Evolutionary conservation across 2,113 vertebrate species (phyloP), one percentile per base, ranked within the genome.

Genomic region (Caranx ignobilis): DNA sequence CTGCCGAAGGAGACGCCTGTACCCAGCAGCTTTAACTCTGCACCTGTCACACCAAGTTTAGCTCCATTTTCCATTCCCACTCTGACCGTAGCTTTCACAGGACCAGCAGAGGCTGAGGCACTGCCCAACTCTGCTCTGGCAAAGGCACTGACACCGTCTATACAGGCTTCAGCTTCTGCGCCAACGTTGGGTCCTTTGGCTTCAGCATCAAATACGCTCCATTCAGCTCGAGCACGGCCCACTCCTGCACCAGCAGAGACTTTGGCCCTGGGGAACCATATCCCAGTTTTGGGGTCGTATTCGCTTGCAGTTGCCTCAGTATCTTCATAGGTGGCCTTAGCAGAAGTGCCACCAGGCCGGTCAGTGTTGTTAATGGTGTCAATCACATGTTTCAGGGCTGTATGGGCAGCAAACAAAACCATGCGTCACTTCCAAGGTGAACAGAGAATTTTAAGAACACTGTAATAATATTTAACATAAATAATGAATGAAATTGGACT

Each of bases 331-430:
- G 43, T 2, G 2, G 0, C 0, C 4, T 0, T 0, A 4, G 56
- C 2, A 26, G 0, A 52, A 8, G 69, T 19, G 0, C 1, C 5
- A 9, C 34, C 41, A 3, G 55, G 73, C 8, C 68, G 56, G 31
- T 85, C 57, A 21, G 18, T 4, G 62, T 1, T 73, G 26, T 85
- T 4, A 0, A 41, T 41, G 7, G 10, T 41, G 0, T 41, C 18
- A n/a, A 71, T 0, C 0, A 1, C 0, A n/a, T n/a, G n/a, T n/a
- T 2, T 1, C 15, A 32, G 0, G 41, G 7, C 1, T 16, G 31
- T 11, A 47, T 1, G 0, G 13, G 2, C 61, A 35, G 56, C 16
- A 62, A 61, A 21, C 15, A 48, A 16, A 34, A 21, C 55, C 4
- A 32, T 8, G 18, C 9, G 16, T 26, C 5, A 60, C 6, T 8